A percentile compares a stretch with the other conserved stretches of the same genome.
phyloP scores from a whole-genome alignment of 2,797 vertebrate species.

The Labeo calbasu region DNA sequence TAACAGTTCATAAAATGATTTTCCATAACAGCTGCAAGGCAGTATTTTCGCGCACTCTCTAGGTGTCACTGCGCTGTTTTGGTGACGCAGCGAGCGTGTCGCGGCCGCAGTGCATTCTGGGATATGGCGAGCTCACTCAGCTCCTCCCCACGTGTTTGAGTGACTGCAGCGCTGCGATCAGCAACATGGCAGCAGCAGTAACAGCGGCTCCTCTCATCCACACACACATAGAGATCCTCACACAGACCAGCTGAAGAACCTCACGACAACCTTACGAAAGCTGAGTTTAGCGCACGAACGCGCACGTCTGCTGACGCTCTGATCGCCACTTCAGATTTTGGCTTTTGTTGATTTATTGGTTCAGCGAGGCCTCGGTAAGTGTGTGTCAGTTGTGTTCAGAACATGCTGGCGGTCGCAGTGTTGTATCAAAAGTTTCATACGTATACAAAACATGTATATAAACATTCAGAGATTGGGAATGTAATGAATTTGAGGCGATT shows the following conservation, averaged over 20 bases:
- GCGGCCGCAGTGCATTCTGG: conserved; percentile 17
- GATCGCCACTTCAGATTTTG: not conserved
- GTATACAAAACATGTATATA: not conserved
- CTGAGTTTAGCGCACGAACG: not conserved
- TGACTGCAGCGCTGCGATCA: conserved; percentile 29
- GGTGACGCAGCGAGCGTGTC: not conserved
- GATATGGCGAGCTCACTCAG: not conserved
- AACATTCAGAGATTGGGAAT: accelerated
- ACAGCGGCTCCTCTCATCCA: not conserved
- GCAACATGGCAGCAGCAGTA: conserved; percentile 43
- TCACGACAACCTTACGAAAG: not conserved
- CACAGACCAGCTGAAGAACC: not conserved
- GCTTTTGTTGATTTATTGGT: not conserved
- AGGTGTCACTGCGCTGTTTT: not conserved
- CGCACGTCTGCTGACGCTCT: not conserved
- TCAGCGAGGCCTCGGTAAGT: conserved; percentile 11
- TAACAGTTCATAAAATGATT: no score
- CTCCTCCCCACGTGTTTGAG: conserved; percentile 62
- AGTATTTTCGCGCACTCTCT: not conserved
- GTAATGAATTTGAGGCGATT: accelerated
- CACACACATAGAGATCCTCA: not conserved
- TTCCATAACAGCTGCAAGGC: not conserved
- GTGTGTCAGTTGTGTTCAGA: not conserved
- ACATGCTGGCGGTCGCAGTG: not conserved
- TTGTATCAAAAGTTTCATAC: not conserved